phyloP scores from a whole-genome alignment of 1,140 invertebrate genomes.

The Formica exsecta region DNA sequence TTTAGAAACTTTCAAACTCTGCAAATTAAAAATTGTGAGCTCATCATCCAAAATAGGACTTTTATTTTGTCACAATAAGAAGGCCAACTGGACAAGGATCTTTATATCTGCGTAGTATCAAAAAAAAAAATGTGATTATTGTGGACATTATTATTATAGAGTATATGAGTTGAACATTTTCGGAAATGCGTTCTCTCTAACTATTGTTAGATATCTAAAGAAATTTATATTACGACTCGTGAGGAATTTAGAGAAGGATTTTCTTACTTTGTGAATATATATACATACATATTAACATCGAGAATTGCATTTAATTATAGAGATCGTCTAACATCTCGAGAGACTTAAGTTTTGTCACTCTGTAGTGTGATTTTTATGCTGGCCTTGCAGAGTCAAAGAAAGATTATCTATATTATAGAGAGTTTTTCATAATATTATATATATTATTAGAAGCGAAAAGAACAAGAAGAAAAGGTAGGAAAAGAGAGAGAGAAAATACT shows the following conservation, averaged over 20 bases:
- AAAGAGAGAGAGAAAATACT: conserved; percentile 60
- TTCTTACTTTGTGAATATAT: conserved; percentile 59
- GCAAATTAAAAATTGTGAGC: no score
- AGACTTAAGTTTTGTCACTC: conserved; percentile 79
- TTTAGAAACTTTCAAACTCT: no score
- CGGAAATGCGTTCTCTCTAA: conserved; percentile 26
- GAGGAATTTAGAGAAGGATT: conserved; percentile 17
- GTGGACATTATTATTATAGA: conserved; percentile 3
- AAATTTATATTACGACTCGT: conserved; percentile 53
- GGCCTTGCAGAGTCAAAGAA: conserved; percentile 85
- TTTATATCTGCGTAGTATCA: neutral
- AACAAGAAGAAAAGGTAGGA: neutral
- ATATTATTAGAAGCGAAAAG: conserved; percentile 77
- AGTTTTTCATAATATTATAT: conserved; percentile 78
- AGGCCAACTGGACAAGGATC: no score
- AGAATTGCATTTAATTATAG: conserved; percentile 53
- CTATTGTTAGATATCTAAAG: conserved; percentile 19
- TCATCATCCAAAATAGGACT: no score
- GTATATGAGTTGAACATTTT: conserved; percentile 57
- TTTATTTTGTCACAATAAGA: no score
- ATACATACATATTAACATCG: conserved; percentile 8
- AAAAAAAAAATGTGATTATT: conserved; percentile 21
- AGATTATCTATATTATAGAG: conserved; percentile 79
- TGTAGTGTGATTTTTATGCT: conserved; percentile 85
- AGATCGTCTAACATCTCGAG: conserved; percentile 47